Percentiles rank a stretch among this genome's conserved stretches.
Conservation (phyloP, 2,113 vertebrate genomes). For the Semicossyphus pulcher region DNA sequence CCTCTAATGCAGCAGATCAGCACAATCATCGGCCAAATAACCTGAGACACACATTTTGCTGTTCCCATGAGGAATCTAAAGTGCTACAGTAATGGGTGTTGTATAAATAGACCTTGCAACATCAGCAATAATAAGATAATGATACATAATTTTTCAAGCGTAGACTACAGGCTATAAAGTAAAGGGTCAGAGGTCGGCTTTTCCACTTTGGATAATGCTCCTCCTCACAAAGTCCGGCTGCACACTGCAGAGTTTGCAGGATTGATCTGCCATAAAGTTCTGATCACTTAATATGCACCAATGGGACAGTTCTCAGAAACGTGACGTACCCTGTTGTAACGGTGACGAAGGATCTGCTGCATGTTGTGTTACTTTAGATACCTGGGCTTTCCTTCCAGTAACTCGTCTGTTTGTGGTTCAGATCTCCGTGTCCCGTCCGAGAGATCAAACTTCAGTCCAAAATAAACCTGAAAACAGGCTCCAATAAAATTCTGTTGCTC, state of each 20-base stretch:
- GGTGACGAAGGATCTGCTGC: not conserved
- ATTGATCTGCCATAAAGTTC: not conserved
- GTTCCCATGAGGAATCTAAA: not conserved
- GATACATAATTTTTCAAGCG: not conserved
- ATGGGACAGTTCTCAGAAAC: constrained; percentile 18
- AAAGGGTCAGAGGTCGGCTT: constrained; percentile 24
- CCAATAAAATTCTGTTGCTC: not conserved
- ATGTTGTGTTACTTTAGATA: constrained; percentile 2
- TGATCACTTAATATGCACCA: not conserved
- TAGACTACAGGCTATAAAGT: not conserved
- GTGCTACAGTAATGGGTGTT: not conserved
- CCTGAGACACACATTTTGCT: not conserved
- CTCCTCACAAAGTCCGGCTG: not conserved
- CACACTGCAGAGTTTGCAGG: not conserved
- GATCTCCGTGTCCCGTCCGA: constrained; percentile 3
- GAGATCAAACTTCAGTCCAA: not conserved
- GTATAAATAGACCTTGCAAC: not conserved
- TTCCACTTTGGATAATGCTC: constrained; percentile 23
- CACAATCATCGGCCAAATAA: not conserved
- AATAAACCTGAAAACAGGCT: constrained; percentile 13
- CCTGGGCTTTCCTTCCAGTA: not conserved
- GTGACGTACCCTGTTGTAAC: not conserved
- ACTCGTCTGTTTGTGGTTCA: not conserved
- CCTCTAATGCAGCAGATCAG: too few species aligned
- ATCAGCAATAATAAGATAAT: not conserved